phyloP scores from a whole-genome alignment of 1,140 invertebrate genomes.

The Venustaconcha ellipsiformis region DNA sequence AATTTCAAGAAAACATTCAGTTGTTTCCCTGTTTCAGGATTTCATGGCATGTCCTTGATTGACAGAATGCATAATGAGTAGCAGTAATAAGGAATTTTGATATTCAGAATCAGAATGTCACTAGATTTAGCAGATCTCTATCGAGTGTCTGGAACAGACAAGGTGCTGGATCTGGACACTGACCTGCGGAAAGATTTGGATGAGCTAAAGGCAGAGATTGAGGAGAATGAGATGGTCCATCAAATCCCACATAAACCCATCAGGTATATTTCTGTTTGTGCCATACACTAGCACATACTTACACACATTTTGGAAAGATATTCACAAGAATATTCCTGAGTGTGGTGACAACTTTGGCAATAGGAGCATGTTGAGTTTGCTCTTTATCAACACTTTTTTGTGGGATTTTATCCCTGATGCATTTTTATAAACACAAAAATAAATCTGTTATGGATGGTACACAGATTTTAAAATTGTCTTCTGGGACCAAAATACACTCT shows the following conservation, averaged over 20 bases:
- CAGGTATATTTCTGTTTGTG: constrained; percentile 40
- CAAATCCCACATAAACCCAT: constrained; percentile 55
- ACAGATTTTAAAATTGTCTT: no score
- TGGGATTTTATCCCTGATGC: neutral
- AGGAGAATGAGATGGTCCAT: constrained; percentile 65
- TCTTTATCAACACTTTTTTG: neutral
- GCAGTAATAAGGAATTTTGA: no score
- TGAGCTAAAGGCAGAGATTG: constrained; percentile 65
- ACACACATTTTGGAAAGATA: neutral
- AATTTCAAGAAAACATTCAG: no score
- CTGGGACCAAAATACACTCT: no score
- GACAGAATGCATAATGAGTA: no score
- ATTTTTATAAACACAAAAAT: neutral
- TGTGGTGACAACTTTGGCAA: neutral
- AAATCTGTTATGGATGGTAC: neutral
- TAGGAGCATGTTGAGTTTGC: neutral
- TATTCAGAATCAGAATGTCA: constrained; percentile 8
- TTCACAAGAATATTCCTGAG: constrained; percentile 1
- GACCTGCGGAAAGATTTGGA: constrained; percentile 61
- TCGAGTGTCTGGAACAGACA: constrained; percentile 51
- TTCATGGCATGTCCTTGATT: no score
- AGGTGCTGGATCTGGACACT: constrained; percentile 59
- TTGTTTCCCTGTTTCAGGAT: no score
- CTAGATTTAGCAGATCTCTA: constrained; percentile 57
- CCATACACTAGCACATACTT: neutral